Conservation (phyloP, 2,113 vertebrate species). For the Archilochus colubris region DNA sequence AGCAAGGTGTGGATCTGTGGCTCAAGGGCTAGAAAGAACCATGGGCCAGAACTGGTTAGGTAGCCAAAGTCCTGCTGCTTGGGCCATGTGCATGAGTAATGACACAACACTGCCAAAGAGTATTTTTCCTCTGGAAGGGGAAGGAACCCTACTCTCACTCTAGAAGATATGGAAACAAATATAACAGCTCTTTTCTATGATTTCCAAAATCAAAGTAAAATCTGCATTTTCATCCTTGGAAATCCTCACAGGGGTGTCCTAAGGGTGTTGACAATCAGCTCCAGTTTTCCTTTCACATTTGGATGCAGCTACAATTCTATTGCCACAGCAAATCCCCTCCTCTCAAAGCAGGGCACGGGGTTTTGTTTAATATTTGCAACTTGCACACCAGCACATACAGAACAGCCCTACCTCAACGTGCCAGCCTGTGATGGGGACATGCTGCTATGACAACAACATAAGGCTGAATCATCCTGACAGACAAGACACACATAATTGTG, state of each 20-base stretch:
- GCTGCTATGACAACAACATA: slow-evolving; percentile 64
- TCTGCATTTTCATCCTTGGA: not conserved
- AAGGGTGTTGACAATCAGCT: not conserved
- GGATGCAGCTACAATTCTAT: not conserved
- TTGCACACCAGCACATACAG: not conserved
- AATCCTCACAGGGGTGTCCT: not conserved
- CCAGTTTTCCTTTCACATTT: not conserved
- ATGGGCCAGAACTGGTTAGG: not conserved
- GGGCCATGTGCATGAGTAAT: not conserved
- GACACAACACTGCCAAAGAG: not conserved
- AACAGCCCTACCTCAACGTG: not conserved
- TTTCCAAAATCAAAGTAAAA: not conserved
- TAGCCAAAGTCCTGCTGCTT: not conserved
- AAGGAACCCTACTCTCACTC: not conserved
- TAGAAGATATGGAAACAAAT: not conserved
- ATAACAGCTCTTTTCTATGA: not conserved
- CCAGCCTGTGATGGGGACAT: not conserved
- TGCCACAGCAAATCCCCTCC: not conserved
- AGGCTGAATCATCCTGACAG: slow-evolving; percentile 50
- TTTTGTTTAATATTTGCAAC: slow-evolving; percentile 47
- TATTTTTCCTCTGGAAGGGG: not conserved
- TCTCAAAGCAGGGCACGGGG: not conserved
- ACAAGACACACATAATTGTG: slow-evolving; percentile 45
- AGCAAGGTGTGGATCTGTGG: not conserved
- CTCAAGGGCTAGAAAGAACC: not conserved